Evolutionary conservation across 2,888 invertebrate species (phyloP), one percentile per base, ranked within the genome.

Genomic region (Falcaria lacertinaria): DNA sequence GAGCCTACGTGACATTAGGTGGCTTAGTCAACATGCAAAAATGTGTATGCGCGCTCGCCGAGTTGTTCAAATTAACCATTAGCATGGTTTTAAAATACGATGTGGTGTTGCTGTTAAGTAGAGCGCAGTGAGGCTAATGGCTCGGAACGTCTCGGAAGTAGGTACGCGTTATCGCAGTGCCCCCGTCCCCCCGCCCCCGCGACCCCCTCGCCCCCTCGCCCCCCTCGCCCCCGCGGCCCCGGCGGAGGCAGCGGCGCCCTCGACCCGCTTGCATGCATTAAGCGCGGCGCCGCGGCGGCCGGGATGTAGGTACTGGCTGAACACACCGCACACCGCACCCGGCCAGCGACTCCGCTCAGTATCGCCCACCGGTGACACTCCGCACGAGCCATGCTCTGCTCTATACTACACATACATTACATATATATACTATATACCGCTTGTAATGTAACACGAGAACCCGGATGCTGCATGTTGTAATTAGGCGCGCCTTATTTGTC

Each of bases 111-210:
- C 52, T 52, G 64, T 57, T 57, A 72, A 65, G 62, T 69, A 54
- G 67, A 64, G 69, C 69, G 69, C 58, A 66, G 62, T 63, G 71
- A 61, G 74, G 74, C 80, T 81, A 84, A 82, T 84, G 81, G 80
- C 64, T 74, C 72, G 81, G 76, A 83, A 84, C 84, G 76, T 70
- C 73, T 74, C 80, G 80, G 80, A 81, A 81, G 80, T 74, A 59
- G 64, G 68, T 51, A 63, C 53, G 60, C 67, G 66, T 77, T 82
- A 79, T 81, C 80, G 69, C 44, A 43, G 13, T 25, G 44, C 47
- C 42, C 36, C 45, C 47, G 43, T 37, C 43, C 48, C 45, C 49
- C 50, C 49, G 42, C 45, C 43, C 42, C 45, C 38, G 38, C 46
- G 25, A 42, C 34, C 44, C 34, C 44, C 47, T 44, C 49, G 50